A percentile compares a stretch with the other conserved stretches of the same genome.
These are phyloP conservation scores for Colius striatus DNA, from an alignment of 2,113 vertebrate genomes.

Conservation along the genomic window DNA sequence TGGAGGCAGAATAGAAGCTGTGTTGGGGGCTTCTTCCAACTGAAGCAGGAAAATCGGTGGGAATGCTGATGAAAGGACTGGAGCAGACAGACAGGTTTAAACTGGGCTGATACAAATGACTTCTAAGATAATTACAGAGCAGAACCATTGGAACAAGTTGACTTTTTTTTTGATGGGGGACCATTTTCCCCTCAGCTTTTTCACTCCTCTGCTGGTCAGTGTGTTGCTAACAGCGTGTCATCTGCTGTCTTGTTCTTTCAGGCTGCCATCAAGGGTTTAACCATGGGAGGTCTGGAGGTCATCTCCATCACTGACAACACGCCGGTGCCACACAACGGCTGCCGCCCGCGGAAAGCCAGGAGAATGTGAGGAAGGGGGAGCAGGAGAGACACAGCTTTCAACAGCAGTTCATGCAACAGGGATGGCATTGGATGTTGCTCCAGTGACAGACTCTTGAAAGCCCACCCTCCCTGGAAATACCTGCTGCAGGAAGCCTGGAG, in stretches of 20 bases:
- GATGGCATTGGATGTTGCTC: neutral
- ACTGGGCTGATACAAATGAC: neutral
- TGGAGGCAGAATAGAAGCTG: neutral
- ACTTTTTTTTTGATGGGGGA: neutral
- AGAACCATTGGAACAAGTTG: neutral
- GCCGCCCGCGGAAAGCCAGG: slow-evolving; percentile 90
- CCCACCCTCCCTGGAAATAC: neutral
- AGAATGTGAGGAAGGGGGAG: slow-evolving; percentile 78
- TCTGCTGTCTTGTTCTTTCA: slow-evolving; percentile 57
- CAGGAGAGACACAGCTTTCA: neutral
- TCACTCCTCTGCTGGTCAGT: neutral
- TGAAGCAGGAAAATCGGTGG: neutral
- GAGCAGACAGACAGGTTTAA: neutral
- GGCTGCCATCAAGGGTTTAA: slow-evolving; percentile 93
- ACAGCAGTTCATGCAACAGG: neutral
- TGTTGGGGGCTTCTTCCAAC: neutral
- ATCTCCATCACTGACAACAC: slow-evolving; percentile 97
- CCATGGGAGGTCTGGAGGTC: slow-evolving; percentile 91
- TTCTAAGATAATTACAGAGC: neutral
- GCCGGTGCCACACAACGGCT: slow-evolving; percentile 95
- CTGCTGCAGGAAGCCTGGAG: neutral
- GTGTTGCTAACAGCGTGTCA: neutral
- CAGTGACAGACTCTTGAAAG: neutral
- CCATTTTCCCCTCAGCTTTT: neutral
- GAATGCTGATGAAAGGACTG: neutral